phyloP scores from a whole-genome alignment of 37 sponge, comb jelly and placozoan genomes.

The Chondrosia reniformis region DNA sequence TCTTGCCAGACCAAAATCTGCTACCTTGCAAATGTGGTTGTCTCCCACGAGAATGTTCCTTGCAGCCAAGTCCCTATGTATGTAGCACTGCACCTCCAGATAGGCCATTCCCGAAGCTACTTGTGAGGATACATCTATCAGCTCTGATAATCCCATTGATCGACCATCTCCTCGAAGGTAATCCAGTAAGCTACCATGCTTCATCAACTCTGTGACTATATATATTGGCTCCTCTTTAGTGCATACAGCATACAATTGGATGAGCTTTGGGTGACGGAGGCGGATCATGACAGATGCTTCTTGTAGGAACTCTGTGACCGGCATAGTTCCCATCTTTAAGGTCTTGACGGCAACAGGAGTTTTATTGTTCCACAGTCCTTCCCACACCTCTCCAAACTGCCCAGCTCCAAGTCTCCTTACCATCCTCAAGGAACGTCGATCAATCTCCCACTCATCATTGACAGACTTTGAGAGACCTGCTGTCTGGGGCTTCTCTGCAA shows the following conservation, averaged over 20 bases:
- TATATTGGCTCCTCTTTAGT: slow-evolving; percentile 92
- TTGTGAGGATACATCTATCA: slow-evolving; percentile 87
- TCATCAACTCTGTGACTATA: slow-evolving; percentile 96
- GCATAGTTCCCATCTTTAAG: slow-evolving; percentile 95
- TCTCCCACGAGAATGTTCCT: slow-evolving; percentile 98
- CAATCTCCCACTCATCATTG: slow-evolving; percentile 95
- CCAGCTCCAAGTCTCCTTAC: slow-evolving; percentile 79
- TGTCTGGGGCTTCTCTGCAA: slow-evolving; percentile 85
- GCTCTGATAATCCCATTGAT: slow-evolving; percentile 61
- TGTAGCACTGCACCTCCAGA: slow-evolving; percentile 91
- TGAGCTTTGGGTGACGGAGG: slow-evolving; percentile 92
- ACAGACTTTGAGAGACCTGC: slow-evolving; percentile 78
- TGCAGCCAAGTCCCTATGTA: slow-evolving; percentile 96
- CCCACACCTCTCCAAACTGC: slow-evolving; percentile 96
- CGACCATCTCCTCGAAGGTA: slow-evolving; percentile 89
- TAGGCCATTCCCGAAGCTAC: slow-evolving; percentile 96
- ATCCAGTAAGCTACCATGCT: slow-evolving; percentile 89
- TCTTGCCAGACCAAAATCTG: slow-evolving; percentile 97
- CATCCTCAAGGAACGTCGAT: slow-evolving; percentile 60
- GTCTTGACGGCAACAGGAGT: slow-evolving; percentile 96
- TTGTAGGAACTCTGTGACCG: slow-evolving; percentile 87
- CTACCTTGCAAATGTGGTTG: slow-evolving; percentile 85
- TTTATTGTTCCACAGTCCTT: slow-evolving; percentile 92
- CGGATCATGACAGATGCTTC: slow-evolving; percentile 95
- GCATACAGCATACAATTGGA: slow-evolving; percentile 97